phyloP scores from a whole-genome alignment of 1,140 invertebrate species.

The Drosophila watanabei region DNA sequence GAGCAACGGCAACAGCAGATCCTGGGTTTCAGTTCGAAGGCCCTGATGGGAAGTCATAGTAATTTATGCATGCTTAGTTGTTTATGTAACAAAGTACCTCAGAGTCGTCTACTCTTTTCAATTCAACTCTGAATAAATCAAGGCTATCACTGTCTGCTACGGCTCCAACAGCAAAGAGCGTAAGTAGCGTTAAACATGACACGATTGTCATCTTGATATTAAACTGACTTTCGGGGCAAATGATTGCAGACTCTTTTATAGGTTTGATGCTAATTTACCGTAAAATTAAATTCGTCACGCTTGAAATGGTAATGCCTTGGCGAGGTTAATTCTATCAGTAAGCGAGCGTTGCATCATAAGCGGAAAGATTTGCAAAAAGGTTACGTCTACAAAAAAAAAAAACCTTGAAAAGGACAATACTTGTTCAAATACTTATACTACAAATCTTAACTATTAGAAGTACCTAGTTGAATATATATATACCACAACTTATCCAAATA shows the following conservation, averaged over 20 bases:
- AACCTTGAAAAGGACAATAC: constrained; percentile 3
- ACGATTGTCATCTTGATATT: neutral
- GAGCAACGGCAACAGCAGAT: neutral
- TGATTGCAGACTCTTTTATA: constrained; percentile 18
- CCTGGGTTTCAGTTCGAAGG: too few relatives aligned
- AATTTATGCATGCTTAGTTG: neutral
- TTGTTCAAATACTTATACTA: neutral
- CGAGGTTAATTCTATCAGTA: constrained; percentile 5
- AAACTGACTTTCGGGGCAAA: neutral
- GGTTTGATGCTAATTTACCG: neutral
- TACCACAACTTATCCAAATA: too few relatives aligned
- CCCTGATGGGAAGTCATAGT: neutral
- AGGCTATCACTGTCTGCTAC: too few relatives aligned
- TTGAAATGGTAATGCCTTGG: neutral
- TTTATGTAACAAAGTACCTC: neutral
- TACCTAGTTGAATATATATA: too few relatives aligned
- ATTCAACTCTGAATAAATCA: neutral
- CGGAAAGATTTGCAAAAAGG: neutral
- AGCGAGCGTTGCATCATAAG: constrained; percentile 8
- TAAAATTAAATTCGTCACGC: neutral
- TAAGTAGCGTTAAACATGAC: neutral
- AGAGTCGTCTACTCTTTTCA: neutral
- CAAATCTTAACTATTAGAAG: neutral
- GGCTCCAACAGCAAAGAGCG: neutral
- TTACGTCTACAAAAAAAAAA: neutral